Percentiles rank a stretch among this genome's conserved stretches.
Conservation (phyloP, 2,113 vertebrate species). For the Syrrhaptes paradoxus region DNA sequence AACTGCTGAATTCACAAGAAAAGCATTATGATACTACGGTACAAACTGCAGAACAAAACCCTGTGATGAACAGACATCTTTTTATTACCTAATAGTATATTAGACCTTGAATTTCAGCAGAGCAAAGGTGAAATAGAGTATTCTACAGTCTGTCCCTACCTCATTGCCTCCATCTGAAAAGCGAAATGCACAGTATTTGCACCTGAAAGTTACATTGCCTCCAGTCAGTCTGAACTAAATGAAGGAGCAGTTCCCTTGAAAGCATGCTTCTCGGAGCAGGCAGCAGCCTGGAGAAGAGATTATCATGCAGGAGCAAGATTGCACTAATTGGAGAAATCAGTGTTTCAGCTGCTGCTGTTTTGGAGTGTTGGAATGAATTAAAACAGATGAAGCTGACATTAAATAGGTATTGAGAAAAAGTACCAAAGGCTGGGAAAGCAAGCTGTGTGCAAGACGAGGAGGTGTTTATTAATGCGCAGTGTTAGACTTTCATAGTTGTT, state of each 20-base stretch:
- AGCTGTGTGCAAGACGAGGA: not conserved
- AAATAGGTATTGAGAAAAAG: not conserved
- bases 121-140: not conserved
- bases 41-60: not conserved
- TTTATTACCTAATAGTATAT: not conserved
- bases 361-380: not conserved
- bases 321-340: slow-evolving; percentile 58
- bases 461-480: not conserved
- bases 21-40: not conserved
- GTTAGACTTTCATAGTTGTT: not conserved
- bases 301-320: slow-evolving; percentile 3
- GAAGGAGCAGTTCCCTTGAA: not conserved
- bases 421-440: not conserved
- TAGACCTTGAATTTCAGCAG: not conserved
- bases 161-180: not conserved
- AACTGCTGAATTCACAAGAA: not conserved
- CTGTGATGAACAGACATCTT: not conserved
- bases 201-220: not conserved
- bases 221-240: not conserved
- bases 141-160: not conserved
- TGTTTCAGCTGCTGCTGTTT: slow-evolving; percentile 47
- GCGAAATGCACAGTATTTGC: not conserved
- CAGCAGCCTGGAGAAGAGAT: slow-evolving; percentile 30
- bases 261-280: slow-evolving; percentile 10
- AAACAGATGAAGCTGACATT: slow-evolving; percentile 31